Evolutionary conservation across 2,113 vertebrate genomes (phyloP), one percentile per base, ranked within the genome.

Genomic region (Apaloderma vittatum): DNA sequence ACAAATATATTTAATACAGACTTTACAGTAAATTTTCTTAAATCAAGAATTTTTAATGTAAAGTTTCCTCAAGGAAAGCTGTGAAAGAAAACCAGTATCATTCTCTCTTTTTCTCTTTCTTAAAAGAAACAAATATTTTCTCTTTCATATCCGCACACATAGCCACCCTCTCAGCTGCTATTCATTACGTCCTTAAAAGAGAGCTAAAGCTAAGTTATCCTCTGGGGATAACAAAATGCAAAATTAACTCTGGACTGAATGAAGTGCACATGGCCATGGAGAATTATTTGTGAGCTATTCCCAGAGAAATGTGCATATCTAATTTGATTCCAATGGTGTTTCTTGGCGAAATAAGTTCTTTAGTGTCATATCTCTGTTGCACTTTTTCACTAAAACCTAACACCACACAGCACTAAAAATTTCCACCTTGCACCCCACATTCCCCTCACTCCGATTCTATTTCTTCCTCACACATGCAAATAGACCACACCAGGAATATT

Each of bases 171-270:
- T 65, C 57, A 89, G 30, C 57, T 85, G 30, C 57, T 85, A 82
- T 73, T 94, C 40, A 93, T 88, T 86, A 43, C 49, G 80, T 73
- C 37, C 66, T 96, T 97, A 96, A 90, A 97, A 95, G 23, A 72
- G 78, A 83, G 76, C 65, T 83, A 45, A 45, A 95, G 66, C 90
- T 95, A 95, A 94, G 77, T 30, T 90, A 75, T 95, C 95, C 88
- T 97, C 76, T 90, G 95, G 97, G 90, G 66, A 93, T 94, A 94
- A 95, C 77, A 95, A 94, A 97, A 96, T 95, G 77, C 90, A 93
- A 94, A 97, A 97, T 77, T 95, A 97, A 92, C 72, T 87, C 93
- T 71, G 90, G 55, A 96, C 93, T 95, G 81, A 93, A 97, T 97
- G 95, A 96, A 67, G 68, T 81, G 54, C 78, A 89, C 88, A 80